These are phyloP conservation scores for Cryptoblepharus egeriae DNA, from an alignment of 2,797 vertebrate genomes.

Conservation along the genomic window DNA sequence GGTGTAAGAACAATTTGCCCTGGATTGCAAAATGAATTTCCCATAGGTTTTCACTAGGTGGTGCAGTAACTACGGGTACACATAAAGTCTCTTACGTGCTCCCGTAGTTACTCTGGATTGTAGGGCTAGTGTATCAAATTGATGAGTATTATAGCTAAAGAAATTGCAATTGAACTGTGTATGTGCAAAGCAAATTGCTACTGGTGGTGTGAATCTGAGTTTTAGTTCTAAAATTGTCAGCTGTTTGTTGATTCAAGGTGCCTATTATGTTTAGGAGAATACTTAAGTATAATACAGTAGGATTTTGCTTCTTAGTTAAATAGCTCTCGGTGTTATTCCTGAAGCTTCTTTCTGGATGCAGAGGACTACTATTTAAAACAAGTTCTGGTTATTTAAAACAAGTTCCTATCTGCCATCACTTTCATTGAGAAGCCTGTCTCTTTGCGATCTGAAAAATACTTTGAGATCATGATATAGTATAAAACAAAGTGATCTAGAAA, in stretches of 20 bases:
- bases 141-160: slow-evolving; percentile 25
- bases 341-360: neutral
- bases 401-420: neutral
- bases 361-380: neutral
- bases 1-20: no score
- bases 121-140: slow-evolving; percentile 26
- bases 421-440: neutral
- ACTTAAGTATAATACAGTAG: neutral
- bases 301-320: neutral
- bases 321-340: neutral
- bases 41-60: no score
- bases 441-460: neutral
- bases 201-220: slow-evolving; percentile 37
- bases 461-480: neutral
- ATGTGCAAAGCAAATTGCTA: slow-evolving; percentile 12
- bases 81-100: no score
- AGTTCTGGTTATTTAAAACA: neutral
- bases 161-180: slow-evolving; percentile 9
- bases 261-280: slow-evolving; percentile 21
- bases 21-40: no score
- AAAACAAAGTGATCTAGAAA: neutral
- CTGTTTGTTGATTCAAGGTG: slow-evolving; percentile 17
- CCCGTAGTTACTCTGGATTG: no score
- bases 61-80: no score
- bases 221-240: neutral